Base-by-base conservation (phyloP, 2,113 vertebrate species). In the Anas platyrhynchos region DNA sequence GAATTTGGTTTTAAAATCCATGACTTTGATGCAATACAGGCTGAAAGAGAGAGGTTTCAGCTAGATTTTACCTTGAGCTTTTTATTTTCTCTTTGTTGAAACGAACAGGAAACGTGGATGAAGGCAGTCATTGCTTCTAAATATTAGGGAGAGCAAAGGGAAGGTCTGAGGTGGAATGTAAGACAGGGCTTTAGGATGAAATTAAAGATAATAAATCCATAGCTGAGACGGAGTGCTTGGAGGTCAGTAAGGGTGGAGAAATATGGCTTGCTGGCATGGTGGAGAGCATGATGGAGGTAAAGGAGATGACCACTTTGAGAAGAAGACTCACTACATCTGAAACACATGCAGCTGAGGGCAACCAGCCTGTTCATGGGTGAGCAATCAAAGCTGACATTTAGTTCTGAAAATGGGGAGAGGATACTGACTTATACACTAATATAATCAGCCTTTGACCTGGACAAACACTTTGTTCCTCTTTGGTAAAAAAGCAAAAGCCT, bases 1-100 rank as follows among this genome's bases (percentile, higher is more conserved):
- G 86, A 89, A 91, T 77, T 81, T 91, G 55, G n/a, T 89, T 68
- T 69, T 81, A 71, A 93, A 94, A 86, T 91, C 73, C 6, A 0
- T 69, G 38, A 58, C 77, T 96, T 96, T 77, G 85, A 91, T 89
- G 68, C 59, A 81, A 80, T 16, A 46, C 10, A 36, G 43, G 26
- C 31, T 73, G 74, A 76, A 80, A 77, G 29, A 26, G 58, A 76
- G 46, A 62, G 43, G 32, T 71, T 80, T 67, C 77, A 75, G 31
- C 77, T 72, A 16, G 22, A 27, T 72, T 91, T 83, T 75, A 13
- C 76, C 75, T 76, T 38, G 68, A 91, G 52, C 31, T 86, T 66
- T 83, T 58, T 75, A 25, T 62, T 80, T 82, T 75, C 26, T 58
- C 79, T 68, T 54, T 0, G 0, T 29, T 68, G 48, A 25, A 74